Percentiles rank a stretch among this genome's conserved stretches.
Conservation (phyloP, 2,888 invertebrate genomes). For the Auanema sp. region DNA sequence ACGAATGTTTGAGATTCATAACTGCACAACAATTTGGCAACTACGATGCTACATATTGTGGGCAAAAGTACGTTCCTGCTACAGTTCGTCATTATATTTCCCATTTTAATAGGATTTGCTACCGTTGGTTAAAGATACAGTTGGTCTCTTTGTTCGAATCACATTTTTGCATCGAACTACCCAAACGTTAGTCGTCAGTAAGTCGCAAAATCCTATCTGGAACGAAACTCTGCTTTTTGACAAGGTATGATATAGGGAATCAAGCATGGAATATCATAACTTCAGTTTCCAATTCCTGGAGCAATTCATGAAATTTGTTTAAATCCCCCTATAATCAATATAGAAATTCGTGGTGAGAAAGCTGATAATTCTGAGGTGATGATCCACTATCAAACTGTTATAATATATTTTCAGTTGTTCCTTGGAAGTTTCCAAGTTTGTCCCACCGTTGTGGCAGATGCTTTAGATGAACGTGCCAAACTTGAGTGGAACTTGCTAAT, state of each 20-base stretch:
- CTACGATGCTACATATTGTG: slow-evolving; percentile 46
- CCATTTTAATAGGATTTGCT: slow-evolving; percentile 32
- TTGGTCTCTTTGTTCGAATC: slow-evolving; percentile 52
- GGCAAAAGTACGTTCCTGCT: slow-evolving; percentile 30
- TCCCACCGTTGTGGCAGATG: slow-evolving; percentile 42
- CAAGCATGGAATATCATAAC: neutral
- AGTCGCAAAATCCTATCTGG: slow-evolving; percentile 59
- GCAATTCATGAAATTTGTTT: slow-evolving; percentile 36
- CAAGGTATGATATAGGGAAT: slow-evolving; percentile 20
- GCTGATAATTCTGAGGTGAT: slow-evolving; percentile 41
- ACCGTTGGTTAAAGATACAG: slow-evolving; percentile 38
- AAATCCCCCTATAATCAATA: slow-evolving; percentile 51
- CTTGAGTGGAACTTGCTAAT: slow-evolving; percentile 49
- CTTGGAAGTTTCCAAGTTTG: slow-evolving; percentile 49
- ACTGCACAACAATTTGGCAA: slow-evolving; percentile 37
- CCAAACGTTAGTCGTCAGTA: slow-evolving; percentile 48
- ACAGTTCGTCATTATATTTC: neutral
- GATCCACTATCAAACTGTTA: too few species aligned
- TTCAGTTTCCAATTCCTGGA: slow-evolving; percentile 47
- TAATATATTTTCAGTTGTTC: slow-evolving; percentile 17
- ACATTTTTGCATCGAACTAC: slow-evolving; percentile 46
- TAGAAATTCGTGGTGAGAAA: slow-evolving; percentile 55
- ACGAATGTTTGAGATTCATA: slow-evolving; percentile 52
- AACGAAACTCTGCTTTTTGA: slow-evolving; percentile 59
- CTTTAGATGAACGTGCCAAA: slow-evolving; percentile 33